Evolutionary conservation across 2,797 vertebrate species (phyloP).

Genomic region (Clamator glandarius): DNA sequence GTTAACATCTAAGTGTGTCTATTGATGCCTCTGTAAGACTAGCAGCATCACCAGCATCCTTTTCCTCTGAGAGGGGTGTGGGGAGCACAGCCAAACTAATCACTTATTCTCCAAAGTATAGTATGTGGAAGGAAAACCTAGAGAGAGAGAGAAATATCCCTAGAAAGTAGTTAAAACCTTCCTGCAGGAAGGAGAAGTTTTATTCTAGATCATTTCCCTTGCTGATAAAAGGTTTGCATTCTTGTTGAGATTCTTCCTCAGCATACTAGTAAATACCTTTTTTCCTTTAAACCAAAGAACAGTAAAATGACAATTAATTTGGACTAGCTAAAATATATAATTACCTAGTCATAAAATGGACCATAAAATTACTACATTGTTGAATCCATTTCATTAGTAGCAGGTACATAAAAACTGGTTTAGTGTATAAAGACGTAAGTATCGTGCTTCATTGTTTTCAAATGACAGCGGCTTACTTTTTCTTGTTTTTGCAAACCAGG

Average conservation of each 20-base stretch:
- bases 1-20: not conserved
- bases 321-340: slow-evolving; percentile 66
- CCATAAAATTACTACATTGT: slow-evolving; percentile 57
- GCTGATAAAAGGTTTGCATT: slow-evolving; percentile 49
- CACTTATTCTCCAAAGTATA: slow-evolving; percentile 34
- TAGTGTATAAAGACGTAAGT: not conserved
- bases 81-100: slow-evolving; percentile 32
- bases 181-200: slow-evolving; percentile 38
- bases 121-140: not conserved
- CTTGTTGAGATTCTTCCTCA: slow-evolving; percentile 10
- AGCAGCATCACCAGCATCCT: not conserved
- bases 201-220: slow-evolving; percentile 55
- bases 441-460: not conserved
- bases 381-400: slow-evolving; percentile 57
- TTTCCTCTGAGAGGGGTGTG: not conserved
- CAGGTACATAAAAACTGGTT: slow-evolving; percentile 33
- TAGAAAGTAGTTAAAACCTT: slow-evolving; percentile 52
- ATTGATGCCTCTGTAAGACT: not conserved
- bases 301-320: slow-evolving; percentile 65
- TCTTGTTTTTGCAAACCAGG: not conserved
- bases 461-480: slow-evolving; percentile 6
- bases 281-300: slow-evolving; percentile 47
- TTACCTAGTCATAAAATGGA: slow-evolving; percentile 62
- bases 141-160: slow-evolving; percentile 22
- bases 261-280: slow-evolving; percentile 16